Evolutionary conservation across 2,888 invertebrate genomes (phyloP).

Genomic region (Chesias legatella): DNA sequence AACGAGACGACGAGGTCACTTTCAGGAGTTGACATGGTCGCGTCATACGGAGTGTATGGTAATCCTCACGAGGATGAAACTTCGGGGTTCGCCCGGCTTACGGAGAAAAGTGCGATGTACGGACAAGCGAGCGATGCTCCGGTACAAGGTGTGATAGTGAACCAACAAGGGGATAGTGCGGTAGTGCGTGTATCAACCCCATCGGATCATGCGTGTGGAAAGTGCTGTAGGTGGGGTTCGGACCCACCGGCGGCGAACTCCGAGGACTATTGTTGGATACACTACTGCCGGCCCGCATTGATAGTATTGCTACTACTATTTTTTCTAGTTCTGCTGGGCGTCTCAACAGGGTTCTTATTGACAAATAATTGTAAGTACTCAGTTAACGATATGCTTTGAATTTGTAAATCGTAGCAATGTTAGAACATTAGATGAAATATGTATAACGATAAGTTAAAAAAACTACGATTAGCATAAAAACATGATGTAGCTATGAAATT

Average conservation of each 20-base stretch:
- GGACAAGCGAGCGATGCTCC: slow-evolving; percentile 70
- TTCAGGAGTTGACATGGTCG: slow-evolving; percentile 76
- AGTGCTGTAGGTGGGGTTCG: slow-evolving; percentile 62
- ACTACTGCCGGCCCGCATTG: slow-evolving; percentile 77
- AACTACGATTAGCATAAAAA: too few relatives aligned
- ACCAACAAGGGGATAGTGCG: slow-evolving; percentile 75
- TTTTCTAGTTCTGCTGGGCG: slow-evolving; percentile 78
- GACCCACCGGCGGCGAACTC: slow-evolving; percentile 62
- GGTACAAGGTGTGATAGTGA: slow-evolving; percentile 75
- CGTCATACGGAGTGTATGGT: slow-evolving; percentile 77
- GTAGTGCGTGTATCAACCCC: slow-evolving; percentile 58
- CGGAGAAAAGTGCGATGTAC: slow-evolving; percentile 64
- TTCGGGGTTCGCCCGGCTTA: slow-evolving; percentile 68
- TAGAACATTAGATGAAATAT: too few relatives aligned
- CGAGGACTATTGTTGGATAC: slow-evolving; percentile 76
- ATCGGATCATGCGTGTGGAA: slow-evolving; percentile 47
- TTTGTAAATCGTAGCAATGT: too few relatives aligned
- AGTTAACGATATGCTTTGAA: too few relatives aligned
- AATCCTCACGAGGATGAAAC: slow-evolving; percentile 74
- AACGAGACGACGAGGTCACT: slow-evolving; percentile 68
- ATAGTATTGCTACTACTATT: slow-evolving; percentile 75
- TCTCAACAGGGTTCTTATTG: slow-evolving; percentile 79
- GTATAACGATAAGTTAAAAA: too few relatives aligned
- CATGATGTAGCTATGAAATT: slow-evolving; percentile 3
- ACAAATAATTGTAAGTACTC: slow-evolving; percentile 82